Base-by-base conservation (phyloP, 2,797 vertebrate genomes). In the Valencia hispanica region DNA sequence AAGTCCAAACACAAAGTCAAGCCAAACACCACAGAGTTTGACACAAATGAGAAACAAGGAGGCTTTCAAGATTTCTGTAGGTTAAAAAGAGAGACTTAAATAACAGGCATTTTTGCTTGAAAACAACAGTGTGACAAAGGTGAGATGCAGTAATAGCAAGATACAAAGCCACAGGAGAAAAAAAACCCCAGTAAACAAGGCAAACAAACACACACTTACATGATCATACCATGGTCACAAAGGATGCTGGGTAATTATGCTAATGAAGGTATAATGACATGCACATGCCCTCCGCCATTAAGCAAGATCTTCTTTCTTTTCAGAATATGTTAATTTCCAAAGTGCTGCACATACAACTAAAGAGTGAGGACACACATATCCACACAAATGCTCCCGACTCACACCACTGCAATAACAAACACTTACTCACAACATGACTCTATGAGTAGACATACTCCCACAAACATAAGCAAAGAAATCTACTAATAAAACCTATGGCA, bases 241-340 rank as follows among this genome's bases (percentile, higher is more conserved):
- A 91, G 89, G 87, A 94, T 90, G 84, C 90, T 90, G 90, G 89
- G 87, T 93, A 93, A 95, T 94, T 92, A 93, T 94, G 92, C 84
- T 93, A 95, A 95, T 93, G 81, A 87, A 25, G 48, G 47, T 22
- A 77, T 93, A 94, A 94, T 94, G 87, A 94, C 86, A 94, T 94
- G 93, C 90, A 87, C 81, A 84, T 87, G 91, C 87, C 87, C 86
- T 87, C 86, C 86, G 87, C 93, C 89, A 92, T 93, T 93, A 94
- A 88, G 87, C 59, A n/a, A 89, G 90, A 88, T 89, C 83, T 82
- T 83, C 74, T 87, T 84, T 81, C 77, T 87, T 90, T 90, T 91
- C 82, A 93, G 88, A 89, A 91, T 87, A 94, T 92, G 87, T 75
- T 89, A 91, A 94, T 94, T 91, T 92, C 78, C 63, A 80, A 85